A percentile compares a stretch with the other conserved stretches of the same genome.
phyloP scores from a whole-genome alignment of 2,888 invertebrate genomes.

The Lordiphosa fenestrarum region DNA sequence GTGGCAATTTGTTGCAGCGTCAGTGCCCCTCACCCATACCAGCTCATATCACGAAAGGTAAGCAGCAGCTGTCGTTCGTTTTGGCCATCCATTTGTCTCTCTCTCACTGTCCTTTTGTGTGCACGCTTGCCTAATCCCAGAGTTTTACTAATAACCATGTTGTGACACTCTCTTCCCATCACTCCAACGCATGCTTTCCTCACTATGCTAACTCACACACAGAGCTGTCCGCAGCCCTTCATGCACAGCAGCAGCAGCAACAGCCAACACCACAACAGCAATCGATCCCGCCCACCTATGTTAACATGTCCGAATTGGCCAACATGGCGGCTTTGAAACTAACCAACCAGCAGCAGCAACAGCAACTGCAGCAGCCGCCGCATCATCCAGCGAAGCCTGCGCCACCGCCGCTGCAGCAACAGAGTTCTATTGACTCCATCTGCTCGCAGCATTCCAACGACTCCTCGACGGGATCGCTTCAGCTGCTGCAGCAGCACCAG shows the following conservation, averaged over 20 bases:
- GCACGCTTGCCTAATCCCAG: slow-evolving; percentile 58
- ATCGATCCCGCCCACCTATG: slow-evolving; percentile 88
- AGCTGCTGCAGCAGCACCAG: slow-evolving; percentile 37
- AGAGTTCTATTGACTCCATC: slow-evolving; percentile 81
- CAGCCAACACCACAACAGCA: slow-evolving; percentile 52
- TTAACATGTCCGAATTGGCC: slow-evolving; percentile 94
- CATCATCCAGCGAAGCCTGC: slow-evolving; percentile 41
- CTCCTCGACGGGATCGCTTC: slow-evolving; percentile 62
- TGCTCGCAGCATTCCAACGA: slow-evolving; percentile 79
- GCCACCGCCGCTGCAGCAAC: slow-evolving; percentile 81
- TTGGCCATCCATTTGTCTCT: slow-evolving; percentile 18
- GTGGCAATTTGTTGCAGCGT: slow-evolving; percentile 80
- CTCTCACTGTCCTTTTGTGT: slow-evolving; percentile 37
- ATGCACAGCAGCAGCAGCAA: slow-evolving; percentile 66
- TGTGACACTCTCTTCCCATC: slow-evolving; percentile 38
- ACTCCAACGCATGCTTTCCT: slow-evolving; percentile 57
- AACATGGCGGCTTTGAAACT: slow-evolving; percentile 89
- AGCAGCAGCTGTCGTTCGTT: slow-evolving; percentile 13
- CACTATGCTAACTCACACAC: slow-evolving; percentile 40
- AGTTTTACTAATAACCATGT: slow-evolving; percentile 64
- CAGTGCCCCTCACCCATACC: slow-evolving; percentile 87
- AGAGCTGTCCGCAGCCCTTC: slow-evolving; percentile 78
- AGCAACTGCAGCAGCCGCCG: slow-evolving; percentile 51
- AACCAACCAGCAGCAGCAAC: slow-evolving; percentile 81
- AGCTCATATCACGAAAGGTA: slow-evolving; percentile 89